phyloP scores from a whole-genome alignment of 2,797 vertebrate species.

The Amniataba percoides region DNA sequence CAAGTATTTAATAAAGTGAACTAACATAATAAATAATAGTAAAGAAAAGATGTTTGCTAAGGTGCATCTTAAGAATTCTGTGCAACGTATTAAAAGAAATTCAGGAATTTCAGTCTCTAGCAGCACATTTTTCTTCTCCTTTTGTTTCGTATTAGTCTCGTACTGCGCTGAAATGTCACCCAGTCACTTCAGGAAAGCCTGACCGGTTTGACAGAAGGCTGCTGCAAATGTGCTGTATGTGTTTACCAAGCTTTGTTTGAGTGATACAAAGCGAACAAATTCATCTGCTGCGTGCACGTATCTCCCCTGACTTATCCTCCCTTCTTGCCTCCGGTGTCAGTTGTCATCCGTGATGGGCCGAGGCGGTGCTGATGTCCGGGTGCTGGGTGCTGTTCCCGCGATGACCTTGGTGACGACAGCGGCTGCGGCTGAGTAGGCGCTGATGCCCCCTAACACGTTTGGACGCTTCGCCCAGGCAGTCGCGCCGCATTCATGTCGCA shows the following conservation, averaged over 20 bases:
- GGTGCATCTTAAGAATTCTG: not conserved
- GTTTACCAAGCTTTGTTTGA: conserved; percentile 31
- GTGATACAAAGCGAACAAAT: conserved; percentile 28
- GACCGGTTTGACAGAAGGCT: not conserved
- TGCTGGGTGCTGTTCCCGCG: conserved; percentile 31
- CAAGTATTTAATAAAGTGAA: not conserved
- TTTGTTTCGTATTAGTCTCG: not conserved
- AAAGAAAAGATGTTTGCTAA: not conserved
- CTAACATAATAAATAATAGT: not conserved
- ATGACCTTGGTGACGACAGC: conserved; percentile 74
- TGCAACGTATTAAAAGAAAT: not conserved
- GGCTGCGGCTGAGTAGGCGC: conserved; percentile 60
- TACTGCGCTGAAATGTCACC: not conserved
- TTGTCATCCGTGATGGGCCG: conserved; percentile 67
- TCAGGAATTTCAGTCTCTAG: no score
- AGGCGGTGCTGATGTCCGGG: conserved; percentile 49
- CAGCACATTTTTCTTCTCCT: not conserved
- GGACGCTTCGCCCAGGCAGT: conserved; percentile 44
- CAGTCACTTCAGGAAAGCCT: not conserved
- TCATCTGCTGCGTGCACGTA: conserved; percentile 29
- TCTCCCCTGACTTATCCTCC: conserved; percentile 15
- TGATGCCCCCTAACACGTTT: conserved; percentile 54
- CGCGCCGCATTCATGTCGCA: conserved; percentile 42
- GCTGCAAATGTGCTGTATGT: conserved; percentile 1
- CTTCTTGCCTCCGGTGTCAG: conserved; percentile 55